Evolutionary conservation across 1,140 invertebrate species (phyloP).

Genomic region (Drosophila tristis): DNA sequence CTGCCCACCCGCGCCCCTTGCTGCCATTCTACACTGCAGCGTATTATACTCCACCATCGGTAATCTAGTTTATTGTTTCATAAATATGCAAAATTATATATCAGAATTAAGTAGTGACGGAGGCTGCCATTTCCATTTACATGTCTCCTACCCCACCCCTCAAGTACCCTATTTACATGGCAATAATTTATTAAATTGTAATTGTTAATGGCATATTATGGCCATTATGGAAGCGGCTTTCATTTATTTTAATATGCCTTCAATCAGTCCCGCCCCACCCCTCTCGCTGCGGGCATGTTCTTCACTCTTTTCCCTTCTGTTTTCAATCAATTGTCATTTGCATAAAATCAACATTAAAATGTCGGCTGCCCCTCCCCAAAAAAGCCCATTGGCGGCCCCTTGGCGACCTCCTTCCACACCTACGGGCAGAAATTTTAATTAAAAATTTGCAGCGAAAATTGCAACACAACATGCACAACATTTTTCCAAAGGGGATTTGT

Average conservation of each 20-base stretch:
- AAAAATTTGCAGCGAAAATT: conserved; percentile 58
- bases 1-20: too few relatives aligned
- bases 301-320: conserved; percentile 16
- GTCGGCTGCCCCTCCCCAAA: conserved; percentile 31
- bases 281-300: conserved; percentile 4
- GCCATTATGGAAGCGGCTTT: conserved; percentile 46
- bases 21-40: too few relatives aligned
- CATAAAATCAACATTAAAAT: conserved; percentile 74
- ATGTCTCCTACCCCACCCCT: background rate
- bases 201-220: conserved; percentile 74
- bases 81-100: conserved; percentile 3
- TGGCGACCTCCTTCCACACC: conserved; percentile 4
- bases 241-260: conserved; percentile 70
- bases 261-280: conserved; percentile 27
- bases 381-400: background rate
- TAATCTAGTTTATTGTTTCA: conserved; percentile 17
- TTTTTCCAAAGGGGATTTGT: conserved; percentile 11
- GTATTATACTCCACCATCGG: too few relatives aligned
- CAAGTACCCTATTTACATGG: conserved; percentile 29
- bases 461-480: conserved; percentile 51
- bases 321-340: conserved; percentile 78
- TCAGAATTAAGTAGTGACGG: background rate
- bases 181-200: conserved; percentile 64
- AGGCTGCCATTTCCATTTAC: too few relatives aligned
- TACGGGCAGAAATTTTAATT: conserved; percentile 56